These are phyloP conservation scores for Ranitomeya variabilis DNA, from an alignment of 2,113 vertebrate species.

Conservation along the genomic window DNA sequence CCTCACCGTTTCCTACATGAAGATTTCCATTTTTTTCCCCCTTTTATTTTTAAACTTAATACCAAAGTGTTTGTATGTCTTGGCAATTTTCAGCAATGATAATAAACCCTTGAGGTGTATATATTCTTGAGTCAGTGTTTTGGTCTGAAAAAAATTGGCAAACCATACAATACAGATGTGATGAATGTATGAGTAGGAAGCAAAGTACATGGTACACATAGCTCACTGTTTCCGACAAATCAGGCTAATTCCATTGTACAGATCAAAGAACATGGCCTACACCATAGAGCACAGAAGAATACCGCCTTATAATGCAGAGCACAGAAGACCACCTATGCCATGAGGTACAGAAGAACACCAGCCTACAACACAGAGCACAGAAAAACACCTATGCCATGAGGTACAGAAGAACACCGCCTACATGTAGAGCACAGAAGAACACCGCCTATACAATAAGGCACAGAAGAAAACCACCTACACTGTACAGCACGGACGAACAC, in stretches of 20 bases:
- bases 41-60: background rate
- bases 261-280: background rate
- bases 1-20: background rate
- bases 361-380: too few relatives aligned
- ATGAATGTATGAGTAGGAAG: slow-evolving; percentile 13
- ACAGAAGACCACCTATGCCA: too few relatives aligned
- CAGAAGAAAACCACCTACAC: too few relatives aligned
- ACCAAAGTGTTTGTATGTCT: slow-evolving; percentile 7
- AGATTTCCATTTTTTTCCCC: background rate
- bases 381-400: too few relatives aligned
- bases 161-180: background rate
- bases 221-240: background rate
- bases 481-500: too few relatives aligned
- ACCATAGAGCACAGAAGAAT: background rate
- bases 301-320: too few relatives aligned
- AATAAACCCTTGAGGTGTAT: slow-evolving; percentile 26
- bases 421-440: too few relatives aligned
- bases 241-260: background rate
- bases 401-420: too few relatives aligned
- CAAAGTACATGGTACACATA: background rate
- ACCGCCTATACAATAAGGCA: too few relatives aligned
- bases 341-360: too few relatives aligned
- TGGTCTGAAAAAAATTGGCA: slow-evolving; percentile 22
- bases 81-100: slow-evolving; percentile 18
- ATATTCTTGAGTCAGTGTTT: slow-evolving; percentile 21